Evolutionary conservation across 2,113 vertebrate genomes (phyloP), one percentile per base, ranked within the genome.

Genomic region (Ranitomeya imitator): DNA sequence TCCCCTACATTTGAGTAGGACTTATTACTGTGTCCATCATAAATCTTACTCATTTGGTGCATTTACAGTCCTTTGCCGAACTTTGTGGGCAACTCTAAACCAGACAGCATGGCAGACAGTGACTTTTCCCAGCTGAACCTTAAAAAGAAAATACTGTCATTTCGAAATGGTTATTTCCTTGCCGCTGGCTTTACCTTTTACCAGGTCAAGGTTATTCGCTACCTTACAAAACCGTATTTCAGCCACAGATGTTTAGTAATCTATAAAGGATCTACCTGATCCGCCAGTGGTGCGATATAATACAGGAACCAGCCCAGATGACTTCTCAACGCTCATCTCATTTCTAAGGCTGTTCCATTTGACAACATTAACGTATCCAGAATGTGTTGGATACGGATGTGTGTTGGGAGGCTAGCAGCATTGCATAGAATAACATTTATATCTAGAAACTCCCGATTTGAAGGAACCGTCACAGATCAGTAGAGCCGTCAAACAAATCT

Each of bases 401-500:
- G 21, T 79, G 26, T 65, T 65, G 7, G 16, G 37, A 67, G 60
- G 26, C 60, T 21, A 83, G 67, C 31, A 10, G 31, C 80, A 59
- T 80, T 37, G 55, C n/a, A 59, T 31, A 54, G 55, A 65, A 71
- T 37, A 85, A n/a, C 31, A 23, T 86, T 86, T 86, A 51, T 21
- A 78, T 77, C 55, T 18, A 78, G 21, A 60, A 63, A 77, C 26
- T 63, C 31, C 31, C 8, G 45, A 45, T 51, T 45, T 81, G 57
- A 65, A 23, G 54, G 14, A 80, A 54, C 0, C 16, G 16, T 86
- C 51, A 67, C 51, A 55, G 85, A 86, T 86, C 85, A 79, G 51
- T 51, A 80, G 86, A 81, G 51, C 63, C 80, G 86, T 87, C 77
- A 57, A 69, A 67, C 74, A 86, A 67, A 69, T 69, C 77, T 80